Evolutionary conservation across 2,797 vertebrate species (phyloP), one percentile per base, ranked within the genome.

Genomic region (Sebastes kiyomatsui): DNA sequence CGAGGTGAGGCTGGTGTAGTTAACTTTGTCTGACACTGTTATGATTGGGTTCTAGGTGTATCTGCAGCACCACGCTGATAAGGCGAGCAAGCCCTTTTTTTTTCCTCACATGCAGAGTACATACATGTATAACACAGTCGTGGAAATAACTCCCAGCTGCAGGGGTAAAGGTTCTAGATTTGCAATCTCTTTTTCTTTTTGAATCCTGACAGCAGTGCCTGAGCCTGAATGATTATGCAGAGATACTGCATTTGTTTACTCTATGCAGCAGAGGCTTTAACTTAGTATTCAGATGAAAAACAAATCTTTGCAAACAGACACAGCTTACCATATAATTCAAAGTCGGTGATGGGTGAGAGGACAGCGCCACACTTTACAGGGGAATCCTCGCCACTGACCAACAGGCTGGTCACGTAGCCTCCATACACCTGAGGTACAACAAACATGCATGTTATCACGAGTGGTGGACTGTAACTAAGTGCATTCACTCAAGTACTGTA

Each of bases 321-420:
- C 56, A 23, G 14, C 90, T 95, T 96, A 99, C 99, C 98, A 4
- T 99, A 99, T 65, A 99, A 92, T 81, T 94, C 96, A 93, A 99
- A 99, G 92, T 99, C 98, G 0, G 98, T 98, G 93, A 99, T 95
- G 1, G 99, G 99, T 2, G 99, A 99, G 78, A 99, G 96, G 7
- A 97, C 97, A 0, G 97, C 96, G 25, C 97, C 99, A 0, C 98
- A 99, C 71, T 97, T 93, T 20, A 96, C 92, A 0, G 97, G 90
- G 4, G 97, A 97, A 2, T 96, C 95, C 9, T 97, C 97, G 0
- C 96, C 95, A 4, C 97, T 97, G 79, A 99, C 96, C 89, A 99
- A 86, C 80, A 97, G 96, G n/a, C 96, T 96, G 88, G 97, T 98
- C 88, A 99, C 92, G 68, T 98, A 99, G 33, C 98, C 99, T 0